Conservation (phyloP, 2,888 invertebrate genomes). For the Hirtodrosophila histrioides region DNA sequence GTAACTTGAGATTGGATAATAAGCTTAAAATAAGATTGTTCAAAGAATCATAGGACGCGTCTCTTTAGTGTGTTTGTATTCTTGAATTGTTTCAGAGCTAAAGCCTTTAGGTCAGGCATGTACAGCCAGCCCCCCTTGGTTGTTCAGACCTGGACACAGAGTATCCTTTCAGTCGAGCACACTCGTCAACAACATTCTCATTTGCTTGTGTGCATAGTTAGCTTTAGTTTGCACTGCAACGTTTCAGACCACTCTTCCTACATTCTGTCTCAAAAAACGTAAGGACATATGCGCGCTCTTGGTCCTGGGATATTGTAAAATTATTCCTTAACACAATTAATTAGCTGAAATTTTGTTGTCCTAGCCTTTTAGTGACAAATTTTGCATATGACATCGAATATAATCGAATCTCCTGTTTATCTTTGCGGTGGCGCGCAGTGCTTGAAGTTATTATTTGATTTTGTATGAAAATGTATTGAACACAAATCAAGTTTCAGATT, state of each 20-base stretch:
- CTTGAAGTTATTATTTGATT: background rate
- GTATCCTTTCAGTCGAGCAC: slow-evolving; percentile 3
- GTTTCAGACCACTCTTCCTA: background rate
- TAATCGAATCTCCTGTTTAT: background rate
- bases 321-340: slow-evolving; percentile 64
- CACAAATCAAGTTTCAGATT: too few relatives aligned
- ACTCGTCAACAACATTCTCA: background rate
- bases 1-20: too few relatives aligned
- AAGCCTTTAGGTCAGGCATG: too few relatives aligned
- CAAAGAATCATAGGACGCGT: too few relatives aligned
- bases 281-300: slow-evolving; percentile 16
- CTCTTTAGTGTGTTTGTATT: too few relatives aligned
- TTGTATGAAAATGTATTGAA: too few relatives aligned
- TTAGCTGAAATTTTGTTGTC: slow-evolving; percentile 42
- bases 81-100: background rate
- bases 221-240: slow-evolving; percentile 23
- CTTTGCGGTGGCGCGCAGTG: background rate
- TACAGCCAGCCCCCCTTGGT: too few relatives aligned
- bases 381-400: background rate
- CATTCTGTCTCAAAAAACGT: slow-evolving; percentile 4
- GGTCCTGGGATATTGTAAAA: slow-evolving; percentile 53
- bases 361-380: slow-evolving; percentile 29
- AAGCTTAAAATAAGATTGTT: slow-evolving; percentile 2
- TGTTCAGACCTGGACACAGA: background rate
- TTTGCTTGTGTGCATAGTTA: slow-evolving; percentile 12